Base-by-base conservation (phyloP, 2,888 invertebrate genomes). In the Euphydryas editha region DNA sequence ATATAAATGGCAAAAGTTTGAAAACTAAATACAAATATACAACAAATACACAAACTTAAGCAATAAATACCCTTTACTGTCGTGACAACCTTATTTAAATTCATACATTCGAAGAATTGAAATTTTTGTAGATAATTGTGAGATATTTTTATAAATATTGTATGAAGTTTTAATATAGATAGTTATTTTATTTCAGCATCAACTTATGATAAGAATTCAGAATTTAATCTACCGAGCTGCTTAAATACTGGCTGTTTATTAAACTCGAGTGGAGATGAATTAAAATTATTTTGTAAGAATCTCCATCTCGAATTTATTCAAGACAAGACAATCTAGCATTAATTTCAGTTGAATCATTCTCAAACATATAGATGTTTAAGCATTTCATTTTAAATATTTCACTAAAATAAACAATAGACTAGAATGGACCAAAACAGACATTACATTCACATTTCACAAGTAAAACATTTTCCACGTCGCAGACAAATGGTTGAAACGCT, bases 401-500 rank as follows among this genome's bases (percentile, higher is more conserved):
- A 11, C 36, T 17, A n/a, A 36, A 54, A 36, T 47, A 47, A 59
- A 46, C 20, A 36, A 59, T 47, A 30, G 18, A 30, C 18, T n/a
- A 17, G 20, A 20, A 18, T 42, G 17, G 54, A 17, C 36, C n/a
- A 20, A 46, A 46, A 47, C 24, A 17, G n/a, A 59, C 47, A 57
- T 20, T 57, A 63, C 47, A 63, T 63, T 49, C 37, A 17, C 20
- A 57, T 36, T 56, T 49, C 57, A 21, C 49, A 11, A 39, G 60
- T 49, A 59, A 57, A 57, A 36, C 30, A 20, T 30, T 55, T 62
- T 17, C 44, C 17, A 46, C 59, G 20, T 59, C 30, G 20, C 24
- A 65, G 65, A 68, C 65, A 62, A 67, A 67, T 67, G 65, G 59
- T 47, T 47, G 59, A 15, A 54, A 37, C 61, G 59, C 20, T 36